Percentiles rank a stretch among this genome's conserved stretches.
Evolutionary conservation across 2,888 invertebrate species (phyloP).

Genomic region (Laothoe populi): DNA sequence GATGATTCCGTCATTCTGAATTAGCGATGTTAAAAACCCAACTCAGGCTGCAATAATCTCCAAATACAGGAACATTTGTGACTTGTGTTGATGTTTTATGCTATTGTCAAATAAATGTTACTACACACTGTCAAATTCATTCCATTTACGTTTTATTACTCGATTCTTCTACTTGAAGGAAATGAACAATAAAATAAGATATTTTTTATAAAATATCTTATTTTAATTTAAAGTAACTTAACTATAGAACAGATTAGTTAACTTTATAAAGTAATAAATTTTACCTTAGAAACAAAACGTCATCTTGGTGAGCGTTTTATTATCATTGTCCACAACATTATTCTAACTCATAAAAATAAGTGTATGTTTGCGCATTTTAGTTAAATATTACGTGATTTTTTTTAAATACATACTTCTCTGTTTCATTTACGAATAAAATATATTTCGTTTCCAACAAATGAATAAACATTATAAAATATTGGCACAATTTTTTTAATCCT

Average conservation of each 20-base stretch:
- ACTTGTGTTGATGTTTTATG: too few relatives aligned
- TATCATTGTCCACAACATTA: neutral
- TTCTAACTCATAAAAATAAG: neutral
- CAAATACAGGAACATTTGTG: too few relatives aligned
- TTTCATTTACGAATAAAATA: neutral
- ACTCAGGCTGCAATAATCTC: too few relatives aligned
- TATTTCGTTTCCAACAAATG: neutral
- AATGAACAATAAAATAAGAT: neutral
- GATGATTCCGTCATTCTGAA: neutral
- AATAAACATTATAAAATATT: neutral
- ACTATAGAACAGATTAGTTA: neutral
- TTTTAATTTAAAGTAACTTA: neutral
- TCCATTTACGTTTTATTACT: neutral
- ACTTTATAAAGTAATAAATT: too few relatives aligned
- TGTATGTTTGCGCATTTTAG: too few relatives aligned
- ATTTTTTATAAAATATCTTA: neutral
- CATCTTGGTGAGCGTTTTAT: neutral
- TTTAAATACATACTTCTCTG: neutral
- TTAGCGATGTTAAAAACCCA: too few relatives aligned
- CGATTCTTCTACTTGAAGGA: too few relatives aligned
- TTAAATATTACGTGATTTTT: neutral
- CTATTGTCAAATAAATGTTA: neutral
- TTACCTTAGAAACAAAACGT: constrained; percentile 8
- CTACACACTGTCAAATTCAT: neutral
- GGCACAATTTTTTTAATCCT: constrained; percentile 20